phyloP scores from a whole-genome alignment of 92 coral and sea anemone genomes.

The Pocillopora grandis region DNA sequence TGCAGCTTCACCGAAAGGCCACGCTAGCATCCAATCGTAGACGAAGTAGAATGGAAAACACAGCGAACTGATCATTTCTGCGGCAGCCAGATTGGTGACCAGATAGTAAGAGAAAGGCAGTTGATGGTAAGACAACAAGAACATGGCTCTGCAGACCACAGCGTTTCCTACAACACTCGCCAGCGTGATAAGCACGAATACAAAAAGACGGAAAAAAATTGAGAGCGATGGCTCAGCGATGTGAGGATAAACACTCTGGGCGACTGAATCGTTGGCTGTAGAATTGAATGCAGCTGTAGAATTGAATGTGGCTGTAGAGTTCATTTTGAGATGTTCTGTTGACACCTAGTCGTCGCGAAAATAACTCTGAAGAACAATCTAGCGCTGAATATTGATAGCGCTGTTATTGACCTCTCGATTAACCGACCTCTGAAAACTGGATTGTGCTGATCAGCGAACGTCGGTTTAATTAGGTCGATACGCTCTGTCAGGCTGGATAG shows the following conservation, averaged over 20 bases:
- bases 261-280: no score
- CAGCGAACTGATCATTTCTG: constrained; percentile 65
- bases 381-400: no score
- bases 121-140: background rate
- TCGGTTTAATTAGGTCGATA: no score
- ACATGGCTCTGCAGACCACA: constrained; percentile 1
- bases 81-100: constrained; percentile 77
- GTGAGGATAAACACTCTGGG: background rate
- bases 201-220: background rate
- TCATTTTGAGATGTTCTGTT: no score
- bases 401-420: no score
- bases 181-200: background rate
- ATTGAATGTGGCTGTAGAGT: no score
- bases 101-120: background rate
- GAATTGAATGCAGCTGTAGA: no score
- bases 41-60: constrained; percentile 51
- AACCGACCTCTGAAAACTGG: no score
- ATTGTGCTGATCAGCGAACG: no score
- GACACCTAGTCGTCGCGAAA: no score
- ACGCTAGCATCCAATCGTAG: background rate
- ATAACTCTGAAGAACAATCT: no score
- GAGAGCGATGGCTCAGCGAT: background rate
- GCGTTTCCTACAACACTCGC: constrained; percentile 5
- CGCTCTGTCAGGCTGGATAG: no score
- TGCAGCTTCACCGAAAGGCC: constrained; percentile 3